Base-by-base conservation (phyloP, 2,113 vertebrate genomes). In the Pangasianodon gigas region DNA sequence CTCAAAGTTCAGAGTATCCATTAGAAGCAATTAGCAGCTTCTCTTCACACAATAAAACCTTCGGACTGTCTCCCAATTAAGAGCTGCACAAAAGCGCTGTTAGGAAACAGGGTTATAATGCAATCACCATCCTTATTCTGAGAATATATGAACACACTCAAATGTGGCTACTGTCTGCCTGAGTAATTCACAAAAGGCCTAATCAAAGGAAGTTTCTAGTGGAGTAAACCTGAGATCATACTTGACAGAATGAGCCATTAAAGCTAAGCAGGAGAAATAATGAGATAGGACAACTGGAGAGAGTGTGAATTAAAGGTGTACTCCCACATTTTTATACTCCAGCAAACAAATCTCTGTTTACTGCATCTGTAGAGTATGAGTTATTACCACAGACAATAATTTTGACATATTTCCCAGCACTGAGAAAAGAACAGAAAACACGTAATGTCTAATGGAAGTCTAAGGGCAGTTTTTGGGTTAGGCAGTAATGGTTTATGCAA, bases 91-190 rank as follows among this genome's bases (percentile, higher is more conserved):
- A 26, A 48, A 29, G 24, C 26, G 11, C 75, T 79, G 26, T 37
- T 37, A 19, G 16, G 8, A 82, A 81, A 18, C 7, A 85, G 60
- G 60, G 84, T 86, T 69, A 69, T 24, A 86, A 19, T 82, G 80
- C n/a, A 74, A 60, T 58, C 69, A 58, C 21, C 10, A 29, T 87
- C 32, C 13, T 77, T 41, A 58, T 77, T 85, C 19, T 75, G 48
- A 88, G 77, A 32, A 81, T 81, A 48, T 44, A 29, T 80, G 56
- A 88, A 48, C 58, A 79, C 14, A 54, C 29, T 51, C 46, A 41
- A 6, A 65, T 24, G 24, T 37, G 51, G 18, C n/a, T 41, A 26
- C 69, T 85, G 48, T 69, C 46, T 52, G 46, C n/a, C 29, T 37
- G 29, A 51, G 44, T 4, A 69, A 81, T 51, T 51, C 41, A 81